Evolutionary conservation across 2,797 vertebrate genomes (phyloP).

Genomic region (Orestias chungarensis): DNA sequence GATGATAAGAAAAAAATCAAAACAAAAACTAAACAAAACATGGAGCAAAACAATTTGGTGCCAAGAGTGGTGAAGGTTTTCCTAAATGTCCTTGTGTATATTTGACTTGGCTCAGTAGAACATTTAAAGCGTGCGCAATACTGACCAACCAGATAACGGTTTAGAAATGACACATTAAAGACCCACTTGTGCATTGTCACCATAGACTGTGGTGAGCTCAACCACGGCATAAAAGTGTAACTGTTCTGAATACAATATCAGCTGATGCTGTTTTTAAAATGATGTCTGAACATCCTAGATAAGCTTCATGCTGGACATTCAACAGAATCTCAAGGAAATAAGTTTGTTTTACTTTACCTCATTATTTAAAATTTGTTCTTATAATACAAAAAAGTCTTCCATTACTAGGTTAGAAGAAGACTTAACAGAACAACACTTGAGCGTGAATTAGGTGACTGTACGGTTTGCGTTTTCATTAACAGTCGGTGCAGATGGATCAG

Average conservation of each 20-base stretch:
- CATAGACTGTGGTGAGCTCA: neutral
- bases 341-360: neutral
- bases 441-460: neutral
- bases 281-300: neutral
- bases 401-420: neutral
- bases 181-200: too few species aligned
- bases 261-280: neutral
- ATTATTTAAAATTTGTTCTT: neutral
- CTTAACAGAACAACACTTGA: neutral
- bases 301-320: neutral
- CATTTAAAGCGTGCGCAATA: too few species aligned
- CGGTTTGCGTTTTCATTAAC: neutral
- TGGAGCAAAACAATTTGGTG: too few species aligned
- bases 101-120: too few species aligned
- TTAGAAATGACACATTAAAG: too few species aligned
- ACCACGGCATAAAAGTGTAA: neutral
- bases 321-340: neutral
- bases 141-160: too few species aligned
- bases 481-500: neutral
- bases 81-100: too few species aligned
- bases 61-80: too few species aligned
- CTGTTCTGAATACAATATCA: neutral
- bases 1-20: too few species aligned
- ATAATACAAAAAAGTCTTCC: neutral
- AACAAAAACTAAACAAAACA: too few species aligned